phyloP scores from a whole-genome alignment of 2,888 invertebrate species.

The Harmothoe impar region DNA sequence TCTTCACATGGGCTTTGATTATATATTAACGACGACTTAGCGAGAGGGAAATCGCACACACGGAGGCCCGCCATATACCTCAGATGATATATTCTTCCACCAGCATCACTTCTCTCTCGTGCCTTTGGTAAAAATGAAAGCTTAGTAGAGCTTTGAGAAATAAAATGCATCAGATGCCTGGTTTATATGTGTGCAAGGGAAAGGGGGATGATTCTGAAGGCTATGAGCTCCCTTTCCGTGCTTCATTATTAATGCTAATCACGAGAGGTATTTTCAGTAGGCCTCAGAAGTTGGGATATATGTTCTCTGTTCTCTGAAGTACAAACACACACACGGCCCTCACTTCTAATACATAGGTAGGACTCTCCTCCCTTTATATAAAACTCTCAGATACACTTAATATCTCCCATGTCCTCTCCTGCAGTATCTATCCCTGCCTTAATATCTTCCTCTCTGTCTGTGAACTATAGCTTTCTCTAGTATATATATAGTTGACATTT shows the following conservation, averaged over 20 bases:
- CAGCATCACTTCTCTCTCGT: neutral
- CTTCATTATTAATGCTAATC: slow-evolving; percentile 31
- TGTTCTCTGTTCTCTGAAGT: neutral
- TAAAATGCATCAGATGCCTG: slow-evolving; percentile 6
- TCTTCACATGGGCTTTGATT: slow-evolving; percentile 9
- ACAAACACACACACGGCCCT: slow-evolving; percentile 5
- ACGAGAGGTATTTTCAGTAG: neutral
- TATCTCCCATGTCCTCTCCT: too few relatives aligned
- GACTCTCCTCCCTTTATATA: neutral
- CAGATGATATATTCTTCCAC: slow-evolving; percentile 37
- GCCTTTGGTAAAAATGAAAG: slow-evolving; percentile 39
- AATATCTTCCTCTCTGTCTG: too few relatives aligned
- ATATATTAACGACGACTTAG: slow-evolving; percentile 35
- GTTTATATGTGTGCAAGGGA: neutral
- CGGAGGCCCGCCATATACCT: neutral
- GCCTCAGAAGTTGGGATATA: neutral
- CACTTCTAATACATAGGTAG: neutral
- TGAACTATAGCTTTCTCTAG: too few relatives aligned
- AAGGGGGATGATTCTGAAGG: neutral
- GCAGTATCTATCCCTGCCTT: too few relatives aligned
- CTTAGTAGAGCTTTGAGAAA: slow-evolving; percentile 24
- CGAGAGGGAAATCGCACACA: slow-evolving; percentile 25
- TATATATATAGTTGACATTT: too few relatives aligned
- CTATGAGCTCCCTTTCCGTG: slow-evolving; percentile 28
- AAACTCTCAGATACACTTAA: too few relatives aligned